phyloP scores from a whole-genome alignment of 2,888 invertebrate species.

The Eupelmus urozonus region DNA sequence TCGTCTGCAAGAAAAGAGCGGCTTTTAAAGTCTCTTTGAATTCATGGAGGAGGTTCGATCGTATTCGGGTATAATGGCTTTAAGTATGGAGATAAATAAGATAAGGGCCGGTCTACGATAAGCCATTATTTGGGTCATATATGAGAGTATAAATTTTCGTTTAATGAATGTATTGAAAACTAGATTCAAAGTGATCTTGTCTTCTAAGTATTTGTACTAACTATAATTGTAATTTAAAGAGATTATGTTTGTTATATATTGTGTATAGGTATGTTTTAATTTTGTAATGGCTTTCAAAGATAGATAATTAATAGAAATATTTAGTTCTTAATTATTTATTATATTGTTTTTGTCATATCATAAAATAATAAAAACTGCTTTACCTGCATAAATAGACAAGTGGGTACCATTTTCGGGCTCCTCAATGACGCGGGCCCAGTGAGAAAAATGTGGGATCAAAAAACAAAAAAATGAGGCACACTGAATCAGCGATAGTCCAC shows the following conservation, averaged over 20 bases:
- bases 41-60: neutral
- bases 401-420: slow-evolving; percentile 66
- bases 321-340: neutral
- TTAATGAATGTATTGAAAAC: no score
- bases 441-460: slow-evolving; percentile 80
- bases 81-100: slow-evolving; percentile 17
- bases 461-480: slow-evolving; percentile 78
- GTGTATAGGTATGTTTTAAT: neutral
- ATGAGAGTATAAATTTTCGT: neutral
- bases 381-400: slow-evolving; percentile 71
- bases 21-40: neutral
- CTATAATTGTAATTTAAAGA: neutral
- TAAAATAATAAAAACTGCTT: neutral
- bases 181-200: no score
- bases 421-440: slow-evolving; percentile 66
- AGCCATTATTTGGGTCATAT: slow-evolving; percentile 32
- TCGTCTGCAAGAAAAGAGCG: slow-evolving; percentile 59
- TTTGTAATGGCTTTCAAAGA: neutral
- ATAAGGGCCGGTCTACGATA: slow-evolving; percentile 24
- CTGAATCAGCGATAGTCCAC: slow-evolving; percentile 79
- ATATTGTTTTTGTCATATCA: no score
- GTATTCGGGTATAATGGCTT: no score
- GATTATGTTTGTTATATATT: neutral
- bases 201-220: no score
- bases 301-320: neutral